Evolutionary conservation across 2,888 invertebrate genomes (phyloP).

Genomic region (Myathropa florea): DNA sequence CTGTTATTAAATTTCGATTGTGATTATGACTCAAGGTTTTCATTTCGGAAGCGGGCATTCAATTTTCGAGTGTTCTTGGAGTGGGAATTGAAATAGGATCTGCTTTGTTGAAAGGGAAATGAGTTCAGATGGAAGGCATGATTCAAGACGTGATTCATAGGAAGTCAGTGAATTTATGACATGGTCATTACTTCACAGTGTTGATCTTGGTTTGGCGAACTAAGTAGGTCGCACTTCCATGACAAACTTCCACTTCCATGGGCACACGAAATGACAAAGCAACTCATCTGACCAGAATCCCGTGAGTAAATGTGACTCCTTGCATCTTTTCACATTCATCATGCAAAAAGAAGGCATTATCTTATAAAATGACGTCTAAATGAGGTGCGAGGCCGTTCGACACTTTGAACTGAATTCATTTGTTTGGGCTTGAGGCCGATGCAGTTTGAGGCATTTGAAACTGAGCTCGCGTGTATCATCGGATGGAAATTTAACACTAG

Average conservation of each 20-base stretch:
- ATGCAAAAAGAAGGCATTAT: neutral
- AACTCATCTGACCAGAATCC: neutral
- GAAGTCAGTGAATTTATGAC: neutral
- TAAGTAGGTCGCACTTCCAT: neutral
- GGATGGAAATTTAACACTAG: too few species aligned
- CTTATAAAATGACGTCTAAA: neutral
- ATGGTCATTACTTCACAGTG: neutral
- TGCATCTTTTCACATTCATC: neutral
- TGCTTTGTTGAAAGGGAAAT: neutral
- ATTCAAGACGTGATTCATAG: neutral
- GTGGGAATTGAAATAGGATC: neutral
- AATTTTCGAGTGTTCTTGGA: neutral
- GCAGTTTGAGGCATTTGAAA: neutral
- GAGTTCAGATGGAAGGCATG: neutral
- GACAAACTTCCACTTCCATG: too few species aligned
- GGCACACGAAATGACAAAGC: neutral
- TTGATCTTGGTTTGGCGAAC: neutral
- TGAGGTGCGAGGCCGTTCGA: neutral
- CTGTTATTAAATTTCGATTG: slow-evolving; percentile 20
- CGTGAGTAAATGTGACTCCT: neutral
- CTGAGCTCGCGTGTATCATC: too few species aligned
- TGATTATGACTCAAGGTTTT: slow-evolving; percentile 11
- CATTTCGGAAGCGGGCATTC: neutral
- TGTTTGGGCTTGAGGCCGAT: neutral
- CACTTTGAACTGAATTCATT: neutral